phyloP scores from a whole-genome alignment of 2,113 vertebrate genomes.

The Nematolebias whitei region DNA sequence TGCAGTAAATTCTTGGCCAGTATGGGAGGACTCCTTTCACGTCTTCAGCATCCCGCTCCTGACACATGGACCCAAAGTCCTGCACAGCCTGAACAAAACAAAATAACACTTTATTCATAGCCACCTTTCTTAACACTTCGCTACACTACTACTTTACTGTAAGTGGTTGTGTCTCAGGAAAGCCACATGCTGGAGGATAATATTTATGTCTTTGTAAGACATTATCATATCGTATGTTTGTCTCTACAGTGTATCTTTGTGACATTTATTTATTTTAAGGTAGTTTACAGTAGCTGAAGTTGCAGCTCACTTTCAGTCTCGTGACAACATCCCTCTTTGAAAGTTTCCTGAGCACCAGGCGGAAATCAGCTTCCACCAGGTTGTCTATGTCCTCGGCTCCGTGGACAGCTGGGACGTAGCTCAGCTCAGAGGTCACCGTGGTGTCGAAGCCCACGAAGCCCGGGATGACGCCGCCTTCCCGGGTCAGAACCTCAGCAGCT shows the following conservation, averaged over 20 bases:
- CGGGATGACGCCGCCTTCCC: constrained; percentile 91
- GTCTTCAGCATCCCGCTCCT: constrained; percentile 88
- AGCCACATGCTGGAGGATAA: too few species aligned
- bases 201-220: too few species aligned
- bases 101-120: too few species aligned
- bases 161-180: neutral
- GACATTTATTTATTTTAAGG: neutral
- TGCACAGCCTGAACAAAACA: constrained; percentile 89
- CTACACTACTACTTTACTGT: too few species aligned
- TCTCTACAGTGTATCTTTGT: neutral
- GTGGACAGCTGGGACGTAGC: constrained; percentile 93
- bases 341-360: constrained; percentile 93
- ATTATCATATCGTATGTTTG: neutral
- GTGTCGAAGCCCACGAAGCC: constrained; percentile 94
- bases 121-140: too few species aligned
- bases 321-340: constrained; percentile 94
- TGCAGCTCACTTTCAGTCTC: constrained; percentile 87
- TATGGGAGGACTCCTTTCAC: constrained; percentile 98
- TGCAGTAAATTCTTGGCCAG: constrained; percentile 97
- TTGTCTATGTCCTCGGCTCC: constrained; percentile 96
- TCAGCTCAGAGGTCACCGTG: constrained; percentile 83
- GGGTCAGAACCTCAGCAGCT: constrained; percentile 91
- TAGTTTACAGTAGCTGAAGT: too few species aligned
- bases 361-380: constrained; percentile 95
- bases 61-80: constrained; percentile 95